A percentile compares a stretch with the other conserved stretches of the same genome.
phyloP scores from a whole-genome alignment of 2,797 vertebrate species.

The Epinephelus coioides region DNA sequence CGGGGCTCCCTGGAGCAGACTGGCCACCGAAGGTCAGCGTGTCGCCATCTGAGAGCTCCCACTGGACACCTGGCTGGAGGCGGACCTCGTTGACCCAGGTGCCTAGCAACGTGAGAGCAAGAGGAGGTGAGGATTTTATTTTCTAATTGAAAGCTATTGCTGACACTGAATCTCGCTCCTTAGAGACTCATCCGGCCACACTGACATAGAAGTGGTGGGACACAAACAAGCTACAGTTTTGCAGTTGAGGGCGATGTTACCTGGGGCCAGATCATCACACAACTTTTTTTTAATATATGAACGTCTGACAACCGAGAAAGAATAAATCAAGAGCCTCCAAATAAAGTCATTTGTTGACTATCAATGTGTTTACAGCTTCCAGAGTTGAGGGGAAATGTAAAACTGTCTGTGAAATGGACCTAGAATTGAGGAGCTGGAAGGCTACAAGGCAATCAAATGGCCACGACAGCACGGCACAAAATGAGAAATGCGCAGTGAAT shows the following conservation, averaged over 20 bases:
- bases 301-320: neutral
- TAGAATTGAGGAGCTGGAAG: slow-evolving; percentile 43
- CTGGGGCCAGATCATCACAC: neutral
- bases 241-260: neutral
- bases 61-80: slow-evolving; percentile 84
- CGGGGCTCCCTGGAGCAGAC: slow-evolving; percentile 79
- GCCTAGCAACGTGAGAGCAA: slow-evolving; percentile 76
- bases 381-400: slow-evolving; percentile 41
- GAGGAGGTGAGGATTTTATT: neutral
- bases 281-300: slow-evolving; percentile 28
- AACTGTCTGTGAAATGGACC: slow-evolving; percentile 53
- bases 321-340: slow-evolving; percentile 22
- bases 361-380: slow-evolving; percentile 60
- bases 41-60: slow-evolving; percentile 91
- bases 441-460: slow-evolving; percentile 57
- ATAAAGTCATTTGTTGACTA: slow-evolving; percentile 45
- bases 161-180: fast-evolving
- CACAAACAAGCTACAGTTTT: neutral
- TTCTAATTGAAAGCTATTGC: neutral
- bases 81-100: slow-evolving; percentile 93
- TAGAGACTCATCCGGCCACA: neutral
- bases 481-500: slow-evolving; percentile 53
- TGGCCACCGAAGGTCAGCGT: slow-evolving; percentile 90
- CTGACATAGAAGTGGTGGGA: fast-evolving
- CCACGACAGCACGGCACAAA: slow-evolving; percentile 30